Evolutionary conservation across 1,140 invertebrate genomes (phyloP).

Genomic region (Macrobrachium nipponense): DNA sequence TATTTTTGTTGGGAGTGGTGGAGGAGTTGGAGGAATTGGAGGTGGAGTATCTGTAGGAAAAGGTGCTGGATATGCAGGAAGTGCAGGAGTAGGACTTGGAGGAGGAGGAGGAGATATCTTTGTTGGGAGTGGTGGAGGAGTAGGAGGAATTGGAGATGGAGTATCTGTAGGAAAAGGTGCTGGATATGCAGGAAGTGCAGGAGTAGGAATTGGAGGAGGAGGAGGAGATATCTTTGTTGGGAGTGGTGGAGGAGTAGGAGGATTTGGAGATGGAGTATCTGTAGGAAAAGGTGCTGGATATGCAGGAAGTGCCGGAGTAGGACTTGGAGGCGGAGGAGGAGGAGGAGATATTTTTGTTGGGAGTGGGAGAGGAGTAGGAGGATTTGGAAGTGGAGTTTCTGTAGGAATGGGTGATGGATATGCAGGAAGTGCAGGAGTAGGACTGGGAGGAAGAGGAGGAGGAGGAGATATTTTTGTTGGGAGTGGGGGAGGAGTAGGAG

Average conservation of each 20-base stretch:
- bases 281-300: neutral
- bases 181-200: neutral
- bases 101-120: neutral
- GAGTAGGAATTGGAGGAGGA: neutral
- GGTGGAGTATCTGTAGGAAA: too few species aligned
- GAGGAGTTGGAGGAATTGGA: neutral
- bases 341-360: neutral
- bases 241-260: constrained; percentile 7
- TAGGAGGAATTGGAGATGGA: neutral
- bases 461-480: neutral
- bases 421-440: neutral
- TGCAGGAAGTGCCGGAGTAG: neutral
- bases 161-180: neutral
- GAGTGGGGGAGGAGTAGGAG: neutral
- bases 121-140: constrained; percentile 1
- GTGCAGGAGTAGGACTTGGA: neutral
- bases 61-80: neutral
- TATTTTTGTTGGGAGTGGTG: neutral
- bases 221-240: neutral
- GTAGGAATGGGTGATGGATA: neutral
- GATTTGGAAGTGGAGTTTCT: neutral
- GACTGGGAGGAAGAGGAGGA: neutral
- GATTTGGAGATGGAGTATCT: neutral
- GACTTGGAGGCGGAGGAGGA: neutral
- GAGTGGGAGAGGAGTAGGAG: neutral